Evolutionary conservation across 1,140 invertebrate genomes (phyloP), one percentile per base, ranked within the genome.

Genomic region (Asbolus verrucosus): DNA sequence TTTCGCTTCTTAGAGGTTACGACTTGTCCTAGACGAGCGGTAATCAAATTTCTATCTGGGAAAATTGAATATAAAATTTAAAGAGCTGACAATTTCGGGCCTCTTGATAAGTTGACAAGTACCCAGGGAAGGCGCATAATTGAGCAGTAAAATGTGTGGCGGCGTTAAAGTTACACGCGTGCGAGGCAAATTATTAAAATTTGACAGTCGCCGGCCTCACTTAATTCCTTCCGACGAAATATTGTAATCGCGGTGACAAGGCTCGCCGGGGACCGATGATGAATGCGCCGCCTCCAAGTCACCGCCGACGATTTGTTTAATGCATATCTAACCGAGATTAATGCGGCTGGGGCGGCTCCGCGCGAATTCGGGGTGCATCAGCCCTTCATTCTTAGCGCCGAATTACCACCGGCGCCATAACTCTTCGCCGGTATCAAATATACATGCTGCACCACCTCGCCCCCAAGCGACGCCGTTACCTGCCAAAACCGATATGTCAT

Each of bases 11-110:
- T 62, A 38, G 63, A 66, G 65, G 65, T 60, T 68, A 43, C 43
- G 61, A 65, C 70, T 68, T 72, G 70, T 71, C 70, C 70, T 68
- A 71, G 70, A 65, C 70, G 33, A 67, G 39, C 69, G 11, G 61
- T 77, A 77, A 77, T 77, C 75, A 77, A 75, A 77, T 77, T 77
- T 75, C 75, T 75, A 75, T 72, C 67, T 69, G 60, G 38, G 66
- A 54, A 77, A 77, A 77, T 77, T 77, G 75, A 77, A 77, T 77
- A 75, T 75, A 77, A 77, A 77, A 77, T 77, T 77, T 77, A 75
- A 77, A 73, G 75, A 77, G 73, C 67, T 75, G 75, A 77, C 75
- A 77, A 77, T 77, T 73, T 75, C 67, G 68, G 67, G 65, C 31
- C 62, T 54, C 62, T 50, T 74, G 75, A 72, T 74, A 74, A 77